A percentile compares a stretch with the other conserved stretches of the same genome.
phyloP scores from a whole-genome alignment of 23 tunicate genomes.

The Oikopleura albicans region DNA sequence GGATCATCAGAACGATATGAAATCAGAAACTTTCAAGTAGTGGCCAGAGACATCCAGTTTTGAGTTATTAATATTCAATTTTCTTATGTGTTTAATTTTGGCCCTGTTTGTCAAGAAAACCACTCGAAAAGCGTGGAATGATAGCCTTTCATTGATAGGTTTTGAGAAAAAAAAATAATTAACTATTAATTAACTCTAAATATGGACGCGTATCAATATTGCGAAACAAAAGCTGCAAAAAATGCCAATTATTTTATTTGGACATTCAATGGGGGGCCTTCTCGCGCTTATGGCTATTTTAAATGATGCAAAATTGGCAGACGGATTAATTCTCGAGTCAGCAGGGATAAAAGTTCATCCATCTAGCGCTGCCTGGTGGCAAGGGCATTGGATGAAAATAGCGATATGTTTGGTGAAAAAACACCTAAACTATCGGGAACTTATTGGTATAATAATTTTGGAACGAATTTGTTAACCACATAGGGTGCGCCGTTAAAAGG shows the following conservation, averaged over 20 bases:
- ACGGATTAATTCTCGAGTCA: background rate
- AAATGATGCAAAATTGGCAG: background rate
- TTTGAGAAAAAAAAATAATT: background rate
- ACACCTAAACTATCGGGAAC: too few species aligned
- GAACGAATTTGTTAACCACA: too few species aligned
- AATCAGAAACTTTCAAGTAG: too few species aligned
- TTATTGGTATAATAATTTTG: too few species aligned
- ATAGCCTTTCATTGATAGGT: background rate
- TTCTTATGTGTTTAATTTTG: too few species aligned
- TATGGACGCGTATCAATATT: background rate
- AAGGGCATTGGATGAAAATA: too few species aligned
- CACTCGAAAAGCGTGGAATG: too few species aligned
- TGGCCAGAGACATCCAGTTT: too few species aligned
- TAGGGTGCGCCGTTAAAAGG: too few species aligned
- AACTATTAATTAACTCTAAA: background rate
- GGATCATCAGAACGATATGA: background rate
- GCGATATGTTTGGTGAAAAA: too few species aligned
- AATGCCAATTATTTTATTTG: background rate
- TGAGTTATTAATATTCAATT: too few species aligned
- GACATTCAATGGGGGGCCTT: background rate
- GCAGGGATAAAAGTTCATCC: background rate
- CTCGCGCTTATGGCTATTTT: background rate
- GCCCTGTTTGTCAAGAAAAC: too few species aligned
- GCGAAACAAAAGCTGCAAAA: background rate
- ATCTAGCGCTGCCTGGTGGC: background rate